Base-by-base conservation (phyloP, 1,140 invertebrate genomes). In the Drosophila murphyi region DNA sequence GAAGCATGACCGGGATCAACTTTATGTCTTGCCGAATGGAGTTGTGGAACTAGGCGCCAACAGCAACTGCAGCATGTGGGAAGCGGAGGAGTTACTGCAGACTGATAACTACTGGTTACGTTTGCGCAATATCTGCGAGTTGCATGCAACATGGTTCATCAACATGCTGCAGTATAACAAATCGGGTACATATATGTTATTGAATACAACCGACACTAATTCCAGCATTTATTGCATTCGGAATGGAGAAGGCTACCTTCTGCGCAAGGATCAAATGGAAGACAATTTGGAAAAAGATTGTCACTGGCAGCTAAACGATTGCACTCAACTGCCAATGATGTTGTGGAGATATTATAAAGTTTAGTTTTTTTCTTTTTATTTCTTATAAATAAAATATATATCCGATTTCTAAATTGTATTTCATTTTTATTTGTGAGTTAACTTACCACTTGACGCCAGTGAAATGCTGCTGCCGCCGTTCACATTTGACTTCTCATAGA, bases 391-490 rank as follows among this genome's bases (percentile, higher is more conserved):
- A 2, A 2, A 20, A 34, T 29, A 65, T 55, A 65, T 45, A 34
- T 54, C 20, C 20, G 20, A 20, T 20, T 20, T 20, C 20, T 20
- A 20, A 20, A 20, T 20, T 20, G 20, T 20, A 20, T 20, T 20
- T 20, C 20, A 20, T 20, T 1, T 1, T 20, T 20, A 20, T 20
- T 20, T 20, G 20, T 20, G 20, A 20, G 20, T 20, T 20, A 50
- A 67, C 73, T 83, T 61, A 88, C 83, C 82, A 67, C 76, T 81
- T 5, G 88, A 45, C 5, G 77, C 62, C 57, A 82, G 48, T 20
- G 82, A 83, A 39, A 77, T 69, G 41, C 68, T 78, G 61, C 31
- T 78, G 57, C 55, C 48, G 43, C 54, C 65, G 2, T n/a, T 45
- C 1, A 32, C 10, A 41, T 34, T 71, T 12, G 70, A 41, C 10